Conservation (phyloP, 1,140 invertebrate species). For the Bombyx mandarina region DNA sequence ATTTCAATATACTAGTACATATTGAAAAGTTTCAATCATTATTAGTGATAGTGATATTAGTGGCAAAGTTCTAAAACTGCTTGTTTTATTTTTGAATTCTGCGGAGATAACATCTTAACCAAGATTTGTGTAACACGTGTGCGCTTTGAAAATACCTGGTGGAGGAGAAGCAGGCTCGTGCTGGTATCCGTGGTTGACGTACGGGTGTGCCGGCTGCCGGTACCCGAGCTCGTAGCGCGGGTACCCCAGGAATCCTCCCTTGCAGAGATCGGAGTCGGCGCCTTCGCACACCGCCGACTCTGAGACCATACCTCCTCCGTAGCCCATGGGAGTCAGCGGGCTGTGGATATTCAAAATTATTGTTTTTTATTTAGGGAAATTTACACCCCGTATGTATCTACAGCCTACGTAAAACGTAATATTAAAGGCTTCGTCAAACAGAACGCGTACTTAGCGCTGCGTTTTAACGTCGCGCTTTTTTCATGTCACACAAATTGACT, state of each 20-base stretch:
- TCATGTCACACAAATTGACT: no score
- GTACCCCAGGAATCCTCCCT: slow-evolving; percentile 51
- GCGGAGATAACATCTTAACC: no score
- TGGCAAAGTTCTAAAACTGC: no score
- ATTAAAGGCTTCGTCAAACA: no score
- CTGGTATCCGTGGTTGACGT: slow-evolving; percentile 48
- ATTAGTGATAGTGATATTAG: no score
- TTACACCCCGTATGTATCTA: no score
- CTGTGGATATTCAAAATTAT: slow-evolving; percentile 18
- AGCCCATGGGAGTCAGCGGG: slow-evolving; percentile 58
- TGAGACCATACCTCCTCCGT: slow-evolving; percentile 42
- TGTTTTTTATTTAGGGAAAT: neutral
- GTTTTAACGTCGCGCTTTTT: no score
- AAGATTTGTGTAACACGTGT: neutral
- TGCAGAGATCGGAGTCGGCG: slow-evolving; percentile 44
- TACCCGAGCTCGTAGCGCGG: slow-evolving; percentile 54
- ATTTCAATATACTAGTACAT: no score
- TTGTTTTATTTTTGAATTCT: no score
- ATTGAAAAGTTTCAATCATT: no score
- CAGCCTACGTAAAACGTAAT: no score
- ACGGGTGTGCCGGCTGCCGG: slow-evolving; percentile 41
- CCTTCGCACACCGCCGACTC: slow-evolving; percentile 41
- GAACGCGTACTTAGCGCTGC: no score
- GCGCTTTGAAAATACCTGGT: slow-evolving; percentile 23
- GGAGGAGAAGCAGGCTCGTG: slow-evolving; percentile 42